phyloP scores from a whole-genome alignment of 2,888 invertebrate species.

The Spisula subtruncata region DNA sequence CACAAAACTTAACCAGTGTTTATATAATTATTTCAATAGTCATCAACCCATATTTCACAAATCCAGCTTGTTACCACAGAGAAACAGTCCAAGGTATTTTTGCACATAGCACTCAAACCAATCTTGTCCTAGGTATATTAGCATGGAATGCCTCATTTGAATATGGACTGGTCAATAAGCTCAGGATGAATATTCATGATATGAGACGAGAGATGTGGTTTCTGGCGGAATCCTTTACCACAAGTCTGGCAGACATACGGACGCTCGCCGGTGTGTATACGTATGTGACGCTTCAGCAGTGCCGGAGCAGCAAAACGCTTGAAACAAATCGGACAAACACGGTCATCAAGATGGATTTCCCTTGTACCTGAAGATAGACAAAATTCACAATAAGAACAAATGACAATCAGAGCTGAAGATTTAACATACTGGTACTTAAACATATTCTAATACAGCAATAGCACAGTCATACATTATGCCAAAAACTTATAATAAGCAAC shows the following conservation, averaged over 20 bases:
- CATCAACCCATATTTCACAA: too few relatives aligned
- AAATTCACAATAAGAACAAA: background rate
- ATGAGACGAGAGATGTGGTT: background rate
- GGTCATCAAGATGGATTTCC: background rate
- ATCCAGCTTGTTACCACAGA: too few relatives aligned
- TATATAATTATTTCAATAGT: too few relatives aligned
- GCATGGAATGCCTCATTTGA: background rate
- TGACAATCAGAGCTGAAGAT: too few relatives aligned
- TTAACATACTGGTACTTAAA: too few relatives aligned
- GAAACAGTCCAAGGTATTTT: too few relatives aligned
- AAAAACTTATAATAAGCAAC: too few relatives aligned
- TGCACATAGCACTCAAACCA: too few relatives aligned
- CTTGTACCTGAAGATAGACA: background rate
- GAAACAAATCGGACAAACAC: conserved; percentile 3
- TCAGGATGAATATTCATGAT: background rate
- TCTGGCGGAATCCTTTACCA: background rate
- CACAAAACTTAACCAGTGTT: too few relatives aligned
- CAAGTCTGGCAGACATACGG: conserved; percentile 27
- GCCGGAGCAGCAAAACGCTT: conserved; percentile 12
- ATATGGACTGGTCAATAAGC: background rate
- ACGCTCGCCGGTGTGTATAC: conserved; percentile 27
- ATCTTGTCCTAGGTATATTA: too few relatives aligned
- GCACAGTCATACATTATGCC: too few relatives aligned
- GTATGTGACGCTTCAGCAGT: conserved; percentile 23
- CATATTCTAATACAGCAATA: too few relatives aligned